Conservation (phyloP, 2,113 vertebrate species). For the Panthera leo region DNA sequence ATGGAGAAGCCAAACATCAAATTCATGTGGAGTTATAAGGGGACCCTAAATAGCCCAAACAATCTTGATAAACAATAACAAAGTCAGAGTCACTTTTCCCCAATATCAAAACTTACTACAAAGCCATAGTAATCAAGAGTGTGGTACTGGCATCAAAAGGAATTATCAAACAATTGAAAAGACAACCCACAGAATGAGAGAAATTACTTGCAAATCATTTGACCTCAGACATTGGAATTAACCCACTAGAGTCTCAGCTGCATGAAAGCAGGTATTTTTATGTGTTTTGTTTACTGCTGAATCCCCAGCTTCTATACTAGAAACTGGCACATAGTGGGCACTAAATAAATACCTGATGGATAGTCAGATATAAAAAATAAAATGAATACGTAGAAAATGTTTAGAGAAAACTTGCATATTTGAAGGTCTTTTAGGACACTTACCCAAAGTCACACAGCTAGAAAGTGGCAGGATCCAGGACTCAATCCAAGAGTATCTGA, state of each 20-base stretch:
- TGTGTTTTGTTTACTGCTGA: neutral
- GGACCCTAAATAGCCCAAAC: neutral
- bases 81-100: neutral
- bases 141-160: neutral
- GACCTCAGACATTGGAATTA: neutral
- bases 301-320: neutral
- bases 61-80: neutral
- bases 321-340: neutral
- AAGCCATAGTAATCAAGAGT: neutral
- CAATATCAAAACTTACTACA: neutral
- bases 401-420: neutral
- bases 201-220: neutral
- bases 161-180: neutral
- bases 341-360: neutral
- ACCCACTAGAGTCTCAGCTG: neutral
- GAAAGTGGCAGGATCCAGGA: neutral
- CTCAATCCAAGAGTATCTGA: neutral
- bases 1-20: neutral
- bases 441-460: neutral
- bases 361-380: slow-evolving; percentile 1
- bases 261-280: neutral
- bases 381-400: neutral
- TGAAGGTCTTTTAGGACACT: neutral
- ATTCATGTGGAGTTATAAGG: neutral
- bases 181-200: neutral